These are phyloP conservation scores for Bombus pyrosoma DNA, from an alignment of 1,140 invertebrate species.

Conservation along the genomic window DNA sequence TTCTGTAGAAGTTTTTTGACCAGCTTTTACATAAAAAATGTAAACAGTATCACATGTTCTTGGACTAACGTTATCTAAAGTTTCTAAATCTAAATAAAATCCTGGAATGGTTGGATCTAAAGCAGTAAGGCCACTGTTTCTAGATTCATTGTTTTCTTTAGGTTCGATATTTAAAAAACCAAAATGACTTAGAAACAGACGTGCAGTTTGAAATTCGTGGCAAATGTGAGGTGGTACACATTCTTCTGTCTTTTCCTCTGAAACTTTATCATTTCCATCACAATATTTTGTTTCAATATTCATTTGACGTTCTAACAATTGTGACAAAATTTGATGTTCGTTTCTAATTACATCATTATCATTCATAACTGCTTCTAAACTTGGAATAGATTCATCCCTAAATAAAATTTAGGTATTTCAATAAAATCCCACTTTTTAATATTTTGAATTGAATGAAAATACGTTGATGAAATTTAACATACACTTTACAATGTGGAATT, in stretches of 20 bases:
- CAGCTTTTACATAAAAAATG: slow-evolving; percentile 96
- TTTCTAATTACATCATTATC: slow-evolving; percentile 83
- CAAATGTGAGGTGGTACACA: slow-evolving; percentile 91
- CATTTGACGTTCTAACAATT: slow-evolving; percentile 78
- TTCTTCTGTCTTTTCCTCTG: slow-evolving; percentile 85
- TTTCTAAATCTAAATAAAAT: slow-evolving; percentile 89
- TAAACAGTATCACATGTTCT: slow-evolving; percentile 96
- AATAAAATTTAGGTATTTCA: neutral
- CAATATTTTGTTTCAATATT: slow-evolving; percentile 83
- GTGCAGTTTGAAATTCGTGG: slow-evolving; percentile 96
- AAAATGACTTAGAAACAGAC: slow-evolving; percentile 96
- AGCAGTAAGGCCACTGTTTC: slow-evolving; percentile 87
- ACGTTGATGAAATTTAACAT: slow-evolving; percentile 75
- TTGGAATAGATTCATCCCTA: slow-evolving; percentile 93
- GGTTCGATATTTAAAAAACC: slow-evolving; percentile 93
- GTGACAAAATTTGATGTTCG: slow-evolving; percentile 78
- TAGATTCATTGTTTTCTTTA: slow-evolving; percentile 82
- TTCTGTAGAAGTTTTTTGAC: slow-evolving; percentile 89
- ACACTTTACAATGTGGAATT: slow-evolving; percentile 92
- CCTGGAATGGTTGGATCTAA: slow-evolving; percentile 89
- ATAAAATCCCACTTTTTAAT: neutral
- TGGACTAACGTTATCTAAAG: slow-evolving; percentile 91
- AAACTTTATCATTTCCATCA: slow-evolving; percentile 82
- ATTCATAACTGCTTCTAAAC: slow-evolving; percentile 87
- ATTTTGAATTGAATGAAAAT: slow-evolving; percentile 16